A percentile compares a stretch with the other conserved stretches of the same genome.
phyloP scores from a whole-genome alignment of 2,113 vertebrate species.

The Isurus oxyrinchus region DNA sequence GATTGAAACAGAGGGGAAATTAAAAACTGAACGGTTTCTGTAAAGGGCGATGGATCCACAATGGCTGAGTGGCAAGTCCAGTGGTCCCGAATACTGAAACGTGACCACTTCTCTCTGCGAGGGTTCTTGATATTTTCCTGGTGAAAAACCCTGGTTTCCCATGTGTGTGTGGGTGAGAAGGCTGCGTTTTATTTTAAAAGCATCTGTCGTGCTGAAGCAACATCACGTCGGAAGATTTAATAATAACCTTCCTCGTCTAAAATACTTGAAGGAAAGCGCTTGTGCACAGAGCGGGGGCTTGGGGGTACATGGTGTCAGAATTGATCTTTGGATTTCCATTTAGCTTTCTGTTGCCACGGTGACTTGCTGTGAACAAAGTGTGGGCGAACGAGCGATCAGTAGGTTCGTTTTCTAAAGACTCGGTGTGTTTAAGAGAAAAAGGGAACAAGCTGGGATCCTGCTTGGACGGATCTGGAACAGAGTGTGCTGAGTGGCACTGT shows the following conservation, averaged over 20 bases:
- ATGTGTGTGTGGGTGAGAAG: neutral
- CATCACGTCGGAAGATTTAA: neutral
- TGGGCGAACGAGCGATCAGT: neutral
- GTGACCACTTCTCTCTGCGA: neutral
- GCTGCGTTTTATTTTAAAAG: neutral
- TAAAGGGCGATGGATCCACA: neutral
- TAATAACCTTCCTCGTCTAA: neutral
- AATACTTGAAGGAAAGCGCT: neutral
- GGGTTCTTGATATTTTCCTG: neutral
- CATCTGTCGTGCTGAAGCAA: neutral
- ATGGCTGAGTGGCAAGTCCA: no score
- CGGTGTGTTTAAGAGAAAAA: neutral
- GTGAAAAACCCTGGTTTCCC: neutral
- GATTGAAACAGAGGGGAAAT: neutral
- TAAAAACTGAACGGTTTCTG: neutral
- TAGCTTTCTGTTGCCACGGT: neutral
- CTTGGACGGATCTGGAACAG: neutral
- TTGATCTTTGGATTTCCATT: neutral
- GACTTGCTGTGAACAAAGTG: neutral
- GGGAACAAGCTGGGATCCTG: neutral
- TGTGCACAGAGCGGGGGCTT: neutral
- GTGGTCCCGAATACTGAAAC: neutral
- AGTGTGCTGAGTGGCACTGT: neutral
- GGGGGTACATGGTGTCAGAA: neutral
- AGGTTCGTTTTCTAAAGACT: neutral